Evolutionary conservation across 2,797 vertebrate genomes (phyloP).

Genomic region (Gambusia yucatana): DNA sequence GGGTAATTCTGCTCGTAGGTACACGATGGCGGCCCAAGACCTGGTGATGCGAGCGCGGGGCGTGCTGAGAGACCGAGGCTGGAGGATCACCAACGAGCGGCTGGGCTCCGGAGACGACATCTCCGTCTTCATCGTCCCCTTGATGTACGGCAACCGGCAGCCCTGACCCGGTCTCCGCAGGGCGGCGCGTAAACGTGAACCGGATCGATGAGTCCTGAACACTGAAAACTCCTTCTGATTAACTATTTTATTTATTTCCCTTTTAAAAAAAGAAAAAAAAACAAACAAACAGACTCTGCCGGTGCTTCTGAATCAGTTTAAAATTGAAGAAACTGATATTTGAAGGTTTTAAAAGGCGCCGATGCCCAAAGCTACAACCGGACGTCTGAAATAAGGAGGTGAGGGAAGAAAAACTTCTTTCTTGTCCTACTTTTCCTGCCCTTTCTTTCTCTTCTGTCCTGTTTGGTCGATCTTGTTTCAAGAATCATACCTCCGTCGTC

Average conservation of each 20-base stretch:
- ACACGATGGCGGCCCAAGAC: conserved; percentile 96
- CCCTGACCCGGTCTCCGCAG: conserved; percentile 57
- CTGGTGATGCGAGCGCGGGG: conserved; percentile 97
- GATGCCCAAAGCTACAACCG: not conserved
- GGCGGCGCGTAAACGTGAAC: conserved; percentile 6
- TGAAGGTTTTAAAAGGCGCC: not conserved
- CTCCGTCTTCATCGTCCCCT: conserved; percentile 94
- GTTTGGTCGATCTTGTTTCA: conserved; percentile 9
- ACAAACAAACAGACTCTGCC: not conserved
- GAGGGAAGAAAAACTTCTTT: conserved; percentile 1
- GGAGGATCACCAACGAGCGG: conserved; percentile 94
- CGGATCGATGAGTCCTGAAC: conserved; percentile 7
- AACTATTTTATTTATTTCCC: conserved; percentile 24
- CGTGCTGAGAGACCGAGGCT: conserved; percentile 93
- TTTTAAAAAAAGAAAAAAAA: not conserved
- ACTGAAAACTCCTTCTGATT: conserved; percentile 17
- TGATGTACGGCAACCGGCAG: conserved; percentile 92
- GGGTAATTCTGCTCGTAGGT: conserved; percentile 76
- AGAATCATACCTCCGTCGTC: conserved; percentile 41
- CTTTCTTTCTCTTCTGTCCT: not conserved
- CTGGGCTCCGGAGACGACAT: conserved; percentile 98
- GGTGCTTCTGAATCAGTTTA: conserved; percentile 31
- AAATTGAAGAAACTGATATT: not conserved
- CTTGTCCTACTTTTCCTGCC: conserved; percentile 38
- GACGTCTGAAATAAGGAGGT: conserved; percentile 20